Conservation (phyloP, 2,888 invertebrate genomes). For the Cantharis nigra region DNA sequence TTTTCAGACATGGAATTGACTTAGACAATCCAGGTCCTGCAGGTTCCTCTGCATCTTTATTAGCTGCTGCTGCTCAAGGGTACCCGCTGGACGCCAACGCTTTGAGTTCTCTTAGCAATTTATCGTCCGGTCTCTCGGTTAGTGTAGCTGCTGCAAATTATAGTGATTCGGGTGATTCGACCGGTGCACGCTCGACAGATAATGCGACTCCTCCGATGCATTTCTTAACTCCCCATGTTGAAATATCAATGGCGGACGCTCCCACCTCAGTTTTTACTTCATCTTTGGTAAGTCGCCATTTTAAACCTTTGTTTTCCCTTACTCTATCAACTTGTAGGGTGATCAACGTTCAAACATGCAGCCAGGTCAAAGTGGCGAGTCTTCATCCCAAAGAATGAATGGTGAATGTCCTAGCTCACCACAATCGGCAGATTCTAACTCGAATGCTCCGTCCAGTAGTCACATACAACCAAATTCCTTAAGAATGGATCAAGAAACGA, state of each 20-base stretch:
- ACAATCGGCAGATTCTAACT: conserved; percentile 80
- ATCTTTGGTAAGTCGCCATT: conserved; percentile 53
- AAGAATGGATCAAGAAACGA: conserved; percentile 57
- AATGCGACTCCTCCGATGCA: conserved; percentile 91
- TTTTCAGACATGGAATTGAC: conserved; percentile 80
- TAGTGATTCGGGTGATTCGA: conserved; percentile 84
- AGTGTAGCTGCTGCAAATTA: conserved; percentile 65
- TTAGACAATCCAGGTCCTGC: conserved; percentile 86
- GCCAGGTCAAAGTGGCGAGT: conserved; percentile 48
- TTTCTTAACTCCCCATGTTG: conserved; percentile 87
- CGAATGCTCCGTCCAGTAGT: conserved; percentile 74
- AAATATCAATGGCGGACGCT: conserved; percentile 86
- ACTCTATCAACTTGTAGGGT: conserved; percentile 39
- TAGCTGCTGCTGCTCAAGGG: conserved; percentile 64
- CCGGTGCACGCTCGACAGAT: conserved; percentile 78
- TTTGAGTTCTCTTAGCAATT: conserved; percentile 61
- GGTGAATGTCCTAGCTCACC: conserved; percentile 76
- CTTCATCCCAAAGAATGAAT: conserved; percentile 63
- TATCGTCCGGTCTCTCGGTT: conserved; percentile 64
- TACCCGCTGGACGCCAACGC: conserved; percentile 56
- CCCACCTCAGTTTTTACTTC: conserved; percentile 67
- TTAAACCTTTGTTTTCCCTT: not conserved
- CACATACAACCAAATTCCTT: conserved; percentile 57
- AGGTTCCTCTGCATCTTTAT: conserved; percentile 75
- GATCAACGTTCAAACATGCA: conserved; percentile 48